Evolutionary conservation across 2,888 invertebrate species (phyloP), one percentile per base, ranked within the genome.

Genomic region (Alsophila aescularia): DNA sequence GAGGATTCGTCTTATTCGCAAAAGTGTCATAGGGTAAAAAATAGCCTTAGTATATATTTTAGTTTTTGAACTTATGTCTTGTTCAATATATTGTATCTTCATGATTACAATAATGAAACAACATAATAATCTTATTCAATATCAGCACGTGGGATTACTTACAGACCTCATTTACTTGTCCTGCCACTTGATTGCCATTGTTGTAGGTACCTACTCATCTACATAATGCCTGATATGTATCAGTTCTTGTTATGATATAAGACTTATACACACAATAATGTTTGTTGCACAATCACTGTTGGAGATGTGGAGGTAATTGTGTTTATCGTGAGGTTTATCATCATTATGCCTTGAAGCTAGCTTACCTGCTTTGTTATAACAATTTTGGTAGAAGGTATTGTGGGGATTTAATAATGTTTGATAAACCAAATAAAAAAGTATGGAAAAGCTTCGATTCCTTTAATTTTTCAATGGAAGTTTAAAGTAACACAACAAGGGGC

Each of bases 151-250:
- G 54, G 49, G 54, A 54, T 48, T 35, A 16, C 42, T 37, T 35
- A 6, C 39, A 39, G 14, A 34, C 36, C 48, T 54, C 54, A 45
- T 47, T 51, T 37, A 37, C 47, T 47, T 49, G 44, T 43, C 47
- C 37, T 45, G 21, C 44, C 36, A 52, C 42, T 18, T 41, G 51
- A 51, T 48, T 53, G 40, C 35, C 39, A 48, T 56, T 53, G 48
- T 48, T 56, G 41, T 36, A 9, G 4, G 21, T 21, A 21, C 21
- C 21, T 21, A 42, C 43, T 42, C 36, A 50, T 49, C 14, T 18
- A 43, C 52, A 50, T 52, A 50, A 49, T 37, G 15, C 34, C 16
- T 49, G 60, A 60, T 62, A 58, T 4, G 7, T 29, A 62, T 58
- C 55, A 48, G 31, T 41, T 31, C 36, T 42, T 37, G 53, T 54